A percentile compares a stretch with the other conserved stretches of the same genome.
Conservation (phyloP, 1,140 invertebrate species). For the Ylistrum balloti region DNA sequence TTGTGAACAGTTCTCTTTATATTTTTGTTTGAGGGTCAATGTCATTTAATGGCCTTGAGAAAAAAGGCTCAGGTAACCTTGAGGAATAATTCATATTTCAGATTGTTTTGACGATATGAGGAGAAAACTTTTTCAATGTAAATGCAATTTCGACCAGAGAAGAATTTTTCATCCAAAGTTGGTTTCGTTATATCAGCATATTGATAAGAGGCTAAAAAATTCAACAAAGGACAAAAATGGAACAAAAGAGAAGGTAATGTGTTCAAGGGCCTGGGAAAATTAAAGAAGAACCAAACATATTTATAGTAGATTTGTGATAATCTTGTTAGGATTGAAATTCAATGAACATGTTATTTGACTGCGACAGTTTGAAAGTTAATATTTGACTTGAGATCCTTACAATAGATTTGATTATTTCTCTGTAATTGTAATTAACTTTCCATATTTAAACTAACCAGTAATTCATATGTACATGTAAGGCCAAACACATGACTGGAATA, state of each 20-base stretch:
- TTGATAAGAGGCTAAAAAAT: slow-evolving; percentile 36
- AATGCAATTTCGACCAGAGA: slow-evolving; percentile 48
- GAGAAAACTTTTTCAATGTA: slow-evolving; percentile 43
- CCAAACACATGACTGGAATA: neutral
- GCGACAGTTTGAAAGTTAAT: too few species aligned
- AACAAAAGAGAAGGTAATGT: slow-evolving; percentile 40
- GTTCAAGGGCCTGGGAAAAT: neutral
- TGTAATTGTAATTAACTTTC: neutral
- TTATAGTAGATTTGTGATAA: neutral
- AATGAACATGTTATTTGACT: neutral
- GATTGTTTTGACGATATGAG: slow-evolving; percentile 46
- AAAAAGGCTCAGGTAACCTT: too few species aligned
- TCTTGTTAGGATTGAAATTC: neutral
- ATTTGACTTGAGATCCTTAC: too few species aligned
- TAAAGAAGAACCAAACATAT: neutral
- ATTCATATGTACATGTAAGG: neutral
- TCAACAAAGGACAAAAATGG: neutral
- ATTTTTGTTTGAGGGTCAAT: neutral
- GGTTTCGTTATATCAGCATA: neutral
- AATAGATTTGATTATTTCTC: neutral
- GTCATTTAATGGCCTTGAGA: neutral
- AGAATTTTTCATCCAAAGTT: slow-evolving; percentile 52
- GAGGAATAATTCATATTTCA: neutral
- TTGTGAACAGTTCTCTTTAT: too few species aligned
- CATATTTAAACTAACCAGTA: neutral